Evolutionary conservation across 2,113 vertebrate genomes (phyloP), one percentile per base, ranked within the genome.

Genomic region (Ranitomeya imitator): DNA sequence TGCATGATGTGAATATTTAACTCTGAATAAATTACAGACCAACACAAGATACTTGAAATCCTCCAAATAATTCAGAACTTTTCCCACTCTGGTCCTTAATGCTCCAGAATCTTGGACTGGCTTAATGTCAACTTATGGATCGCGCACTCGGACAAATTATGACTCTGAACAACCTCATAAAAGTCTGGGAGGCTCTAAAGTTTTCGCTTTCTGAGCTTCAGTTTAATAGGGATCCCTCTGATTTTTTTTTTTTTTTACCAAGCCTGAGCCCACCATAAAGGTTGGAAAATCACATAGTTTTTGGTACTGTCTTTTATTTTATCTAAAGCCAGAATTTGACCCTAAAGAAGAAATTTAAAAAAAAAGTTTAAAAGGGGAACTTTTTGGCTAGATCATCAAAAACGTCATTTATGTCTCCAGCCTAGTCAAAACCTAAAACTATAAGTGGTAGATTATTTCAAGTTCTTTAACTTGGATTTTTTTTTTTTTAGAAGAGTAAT

Each of bases 1-100:
- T 90, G 79, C 91, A 91, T 90, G 83, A 89, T 93, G 91, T 93
- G 91, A 93, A 91, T 93, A 91, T 92, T 93, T 92, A 93, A 92
- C 90, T 90, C 86, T 91, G 87, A 90, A 85, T 93, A 90, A 91
- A 91, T 90, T 92, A 86, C 89, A 91, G 86, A 91, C 90, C 90
- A 86, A 91, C 90, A 90, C 90, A 88, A 86, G 91, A 90, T 89
- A 91, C 86, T 90, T 90, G 90, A 91, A 90, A 87, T 90, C 89
- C 90, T 90, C 90, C 91, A 91, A 91, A 90, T 80, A 89, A 89
- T 93, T 93, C n/a, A 54, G 71, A 77, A n/a, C 4, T 76, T 59
- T 45, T 76, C 73, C 71, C 81, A 57, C n/a, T 57, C n/a, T 26
- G 59, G 37, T 83, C 59, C 23, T n/a, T 65, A 45, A 4, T 55